These are phyloP conservation scores for Andrena hattorfiana DNA, from an alignment of 2,888 invertebrate genomes.

Conservation along the genomic window DNA sequence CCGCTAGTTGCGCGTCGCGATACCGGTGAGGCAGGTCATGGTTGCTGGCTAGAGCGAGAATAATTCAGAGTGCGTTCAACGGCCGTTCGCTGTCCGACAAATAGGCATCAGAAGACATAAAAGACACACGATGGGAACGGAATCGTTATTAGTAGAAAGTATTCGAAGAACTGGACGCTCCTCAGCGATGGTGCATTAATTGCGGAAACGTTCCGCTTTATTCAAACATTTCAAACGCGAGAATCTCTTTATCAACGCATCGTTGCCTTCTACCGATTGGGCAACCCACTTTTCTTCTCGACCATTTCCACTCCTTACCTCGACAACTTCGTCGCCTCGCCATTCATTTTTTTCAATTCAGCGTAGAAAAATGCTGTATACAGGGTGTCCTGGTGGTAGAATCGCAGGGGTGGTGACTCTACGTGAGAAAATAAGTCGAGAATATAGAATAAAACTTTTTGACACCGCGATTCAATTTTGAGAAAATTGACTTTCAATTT, in stretches of 20 bases:
- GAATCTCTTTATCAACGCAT: slow-evolving; percentile 54
- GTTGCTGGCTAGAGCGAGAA: slow-evolving; percentile 44
- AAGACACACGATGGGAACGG: slow-evolving; percentile 73
- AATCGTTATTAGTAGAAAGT: slow-evolving; percentile 82
- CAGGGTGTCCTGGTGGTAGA: no score
- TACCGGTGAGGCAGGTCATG: slow-evolving; percentile 60
- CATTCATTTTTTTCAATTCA: not conserved
- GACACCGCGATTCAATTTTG: no score
- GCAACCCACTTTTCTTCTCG: not conserved
- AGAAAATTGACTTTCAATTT: no score
- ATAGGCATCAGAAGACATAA: slow-evolving; percentile 34
- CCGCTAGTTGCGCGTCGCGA: slow-evolving; percentile 41
- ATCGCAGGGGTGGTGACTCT: no score
- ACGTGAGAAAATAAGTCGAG: no score
- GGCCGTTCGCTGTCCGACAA: slow-evolving; percentile 24
- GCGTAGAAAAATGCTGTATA: no score
- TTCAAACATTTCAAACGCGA: slow-evolving; percentile 37
- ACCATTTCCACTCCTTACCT: slow-evolving; percentile 6
- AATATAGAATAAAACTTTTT: no score
- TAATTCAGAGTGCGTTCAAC: slow-evolving; percentile 42
- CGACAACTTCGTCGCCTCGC: not conserved
- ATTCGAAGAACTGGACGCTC: slow-evolving; percentile 75
- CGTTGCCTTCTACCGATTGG: slow-evolving; percentile 20
- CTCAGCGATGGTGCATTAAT: slow-evolving; percentile 72
- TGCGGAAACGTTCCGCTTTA: slow-evolving; percentile 74